Evolutionary conservation across 37 sponge, comb jelly and placozoan species (phyloP), one percentile per base, ranked within the genome.

Genomic region (Haliclona indistincta): DNA sequence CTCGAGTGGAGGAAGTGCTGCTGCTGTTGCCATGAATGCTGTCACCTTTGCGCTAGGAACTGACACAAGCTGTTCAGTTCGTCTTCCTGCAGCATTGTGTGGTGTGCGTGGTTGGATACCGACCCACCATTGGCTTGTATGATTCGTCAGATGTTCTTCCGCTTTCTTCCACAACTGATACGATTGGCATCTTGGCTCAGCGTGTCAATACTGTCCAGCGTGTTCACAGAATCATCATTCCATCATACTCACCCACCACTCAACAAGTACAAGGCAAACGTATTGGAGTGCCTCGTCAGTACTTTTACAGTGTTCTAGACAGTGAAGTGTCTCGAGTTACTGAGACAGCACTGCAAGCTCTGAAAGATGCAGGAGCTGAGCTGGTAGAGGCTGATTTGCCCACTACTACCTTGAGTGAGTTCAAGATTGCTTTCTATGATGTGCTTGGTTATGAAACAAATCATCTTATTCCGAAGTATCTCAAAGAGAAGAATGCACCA

Each of bases 61-160:
- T 7, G 78, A 77, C 39, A 77, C 78, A 34, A 66, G 67, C 33
- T 65, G 78, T 2, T 77, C 78, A 8, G 26, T 65, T 20, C 66
- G 78, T 34, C 63, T 65, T 26, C 78, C 78, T 65, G 78, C 78
- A 47, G 67, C 78, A 20, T 49, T 77, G 7, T 65, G 67, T 77
- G 78, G 78, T 33, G 67, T 77, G 25, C n/a, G n/a, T n/a, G n/a
- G 67, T 77, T 6, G 78, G 78, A 8, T 77, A 65, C 49, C 78
- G 78, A 63, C 78, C 78, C 5, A 51, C 78, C 52, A 77, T 25
- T 25, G 56, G 56, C 2, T 54, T 43, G 20, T 77, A 77, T 40
- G 22, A 4, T 34, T 2, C 36, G 10, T 4, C 37, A 3, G 78
- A 11, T 8, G 78, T 77, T n/a, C 49, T 56, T 22, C 78, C 78